Percentiles rank a stretch among this genome's conserved stretches.
Evolutionary conservation across 2,888 invertebrate genomes (phyloP).

Genomic region (Frankliniella intonsa): DNA sequence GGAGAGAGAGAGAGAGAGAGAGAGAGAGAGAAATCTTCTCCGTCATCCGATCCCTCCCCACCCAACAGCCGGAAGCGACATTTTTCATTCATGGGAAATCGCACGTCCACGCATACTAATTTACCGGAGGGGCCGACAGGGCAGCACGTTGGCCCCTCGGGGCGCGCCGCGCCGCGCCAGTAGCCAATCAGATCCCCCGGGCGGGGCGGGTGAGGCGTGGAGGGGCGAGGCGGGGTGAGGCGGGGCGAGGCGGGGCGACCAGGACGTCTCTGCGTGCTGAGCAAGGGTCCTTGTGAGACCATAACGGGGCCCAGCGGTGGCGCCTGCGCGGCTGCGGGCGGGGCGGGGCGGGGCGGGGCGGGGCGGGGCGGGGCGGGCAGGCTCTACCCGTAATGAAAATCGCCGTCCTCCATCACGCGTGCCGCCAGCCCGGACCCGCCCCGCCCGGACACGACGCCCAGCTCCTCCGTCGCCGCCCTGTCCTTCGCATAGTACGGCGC

Average conservation of each 20-base stretch:
- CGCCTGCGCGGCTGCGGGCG: not conserved
- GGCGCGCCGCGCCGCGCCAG: not conserved
- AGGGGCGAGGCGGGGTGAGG: too few relatives aligned
- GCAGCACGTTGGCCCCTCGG: not conserved
- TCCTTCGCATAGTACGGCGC: not conserved
- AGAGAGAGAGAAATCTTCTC: not conserved
- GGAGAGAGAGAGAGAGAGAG: not conserved
- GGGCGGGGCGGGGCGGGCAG: not conserved
- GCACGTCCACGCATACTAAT: slow-evolving; percentile 24
- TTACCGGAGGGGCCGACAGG: not conserved
- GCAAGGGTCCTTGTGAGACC: slow-evolving; percentile 18
- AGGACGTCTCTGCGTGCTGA: not conserved
- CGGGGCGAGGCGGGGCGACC: not conserved
- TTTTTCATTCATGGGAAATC: slow-evolving; percentile 13
- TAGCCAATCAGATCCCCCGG: not conserved
- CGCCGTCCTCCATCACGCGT: slow-evolving; percentile 16
- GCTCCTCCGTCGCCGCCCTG: not conserved
- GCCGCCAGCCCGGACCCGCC: not conserved
- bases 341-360: not conserved
- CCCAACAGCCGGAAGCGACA: slow-evolving; percentile 10
- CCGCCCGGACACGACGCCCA: not conserved
- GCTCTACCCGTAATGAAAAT: slow-evolving; percentile 17
- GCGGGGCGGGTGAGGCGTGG: too few relatives aligned
- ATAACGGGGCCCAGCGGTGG: not conserved
- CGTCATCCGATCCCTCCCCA: too few relatives aligned